These are phyloP conservation scores for Tragelaphus strepsiceros DNA, from an alignment of 2,113 vertebrate genomes.

Conservation along the genomic window DNA sequence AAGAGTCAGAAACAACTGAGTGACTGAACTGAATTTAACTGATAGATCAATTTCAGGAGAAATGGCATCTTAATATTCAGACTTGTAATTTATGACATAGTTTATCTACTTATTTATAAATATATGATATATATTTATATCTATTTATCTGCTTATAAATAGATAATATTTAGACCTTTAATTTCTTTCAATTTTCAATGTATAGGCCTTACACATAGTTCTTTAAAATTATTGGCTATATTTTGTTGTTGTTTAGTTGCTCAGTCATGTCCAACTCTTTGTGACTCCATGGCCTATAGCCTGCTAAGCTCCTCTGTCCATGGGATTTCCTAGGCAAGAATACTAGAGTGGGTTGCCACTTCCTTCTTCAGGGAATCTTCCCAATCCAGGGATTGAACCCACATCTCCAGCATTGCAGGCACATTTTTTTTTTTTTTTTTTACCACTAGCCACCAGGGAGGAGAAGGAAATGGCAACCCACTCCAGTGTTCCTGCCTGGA, in stretches of 20 bases:
- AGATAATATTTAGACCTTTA: neutral
- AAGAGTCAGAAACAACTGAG: neutral
- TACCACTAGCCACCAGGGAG: no score
- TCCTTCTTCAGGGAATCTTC: no score
- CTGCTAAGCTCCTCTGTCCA: neutral
- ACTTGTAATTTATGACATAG: neutral
- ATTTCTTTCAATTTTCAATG: neutral
- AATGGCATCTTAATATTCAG: neutral
- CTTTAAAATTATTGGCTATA: neutral
- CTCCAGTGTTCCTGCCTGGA: no score
- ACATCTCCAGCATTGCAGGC: no score
- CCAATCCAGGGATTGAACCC: no score
- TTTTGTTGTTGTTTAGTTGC: neutral
- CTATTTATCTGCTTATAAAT: neutral
- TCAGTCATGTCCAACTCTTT: neutral
- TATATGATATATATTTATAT: neutral
- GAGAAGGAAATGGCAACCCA: no score
- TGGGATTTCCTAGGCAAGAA: neutral
- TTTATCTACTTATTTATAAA: neutral
- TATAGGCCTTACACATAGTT: neutral
- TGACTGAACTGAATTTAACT: neutral
- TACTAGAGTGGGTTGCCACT: neutral
- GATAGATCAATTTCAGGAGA: neutral
- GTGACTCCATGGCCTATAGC: neutral
- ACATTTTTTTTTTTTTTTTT: no score